Base-by-base conservation (phyloP, 2,113 vertebrate species). In the Cebidichthys violaceus region DNA sequence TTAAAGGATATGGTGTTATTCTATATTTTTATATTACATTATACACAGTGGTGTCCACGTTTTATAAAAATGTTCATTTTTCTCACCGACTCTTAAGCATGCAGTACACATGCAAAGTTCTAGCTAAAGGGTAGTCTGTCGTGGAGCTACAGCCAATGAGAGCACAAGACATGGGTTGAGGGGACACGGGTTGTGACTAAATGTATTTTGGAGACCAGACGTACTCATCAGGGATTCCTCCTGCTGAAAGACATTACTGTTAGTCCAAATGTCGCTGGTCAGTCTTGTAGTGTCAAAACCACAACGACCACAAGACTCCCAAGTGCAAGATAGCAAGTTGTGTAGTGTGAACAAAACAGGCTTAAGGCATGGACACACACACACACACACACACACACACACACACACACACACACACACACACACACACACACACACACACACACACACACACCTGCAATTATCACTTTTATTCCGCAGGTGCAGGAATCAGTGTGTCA, bases 401-500 rank as follows among this genome's bases (percentile, higher is more conserved):
- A 29, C 65, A 67, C 39, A 27, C 24, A 68, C 43, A 43, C 41
- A 10, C 41, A 43, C 41, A 43, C 41, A 43, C 41, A 43, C 41
- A 43, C 41, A 41, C 41, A 41, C 39, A 41, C 39, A 41, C 39
- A 41, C 41, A 75, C 20, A 41, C 64, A 39, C 37, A 67, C 65
- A 29, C 65, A 67, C 39, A 18, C 24, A 68, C 43, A 66, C 22
- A 39, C 1, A 75, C 6, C 22, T 65, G 61, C 22, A 88, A 67
- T 83, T 78, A 79, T 77, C 68, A 39, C 43, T 22, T 6, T 80
- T 77, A 17, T 35, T 31, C 61, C 18, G 80, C 52, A 77, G 64
- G 15, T 29, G 41, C 68, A 62, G 79, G 15, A 31, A 1, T 61
- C n/a, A 31, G 2, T 31, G 29, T 75, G 66, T 71, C 62, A 76